A percentile compares a stretch with the other conserved stretches of the same genome.
Conservation (phyloP, 2,888 invertebrate species). For the Idaea dimidiata region DNA sequence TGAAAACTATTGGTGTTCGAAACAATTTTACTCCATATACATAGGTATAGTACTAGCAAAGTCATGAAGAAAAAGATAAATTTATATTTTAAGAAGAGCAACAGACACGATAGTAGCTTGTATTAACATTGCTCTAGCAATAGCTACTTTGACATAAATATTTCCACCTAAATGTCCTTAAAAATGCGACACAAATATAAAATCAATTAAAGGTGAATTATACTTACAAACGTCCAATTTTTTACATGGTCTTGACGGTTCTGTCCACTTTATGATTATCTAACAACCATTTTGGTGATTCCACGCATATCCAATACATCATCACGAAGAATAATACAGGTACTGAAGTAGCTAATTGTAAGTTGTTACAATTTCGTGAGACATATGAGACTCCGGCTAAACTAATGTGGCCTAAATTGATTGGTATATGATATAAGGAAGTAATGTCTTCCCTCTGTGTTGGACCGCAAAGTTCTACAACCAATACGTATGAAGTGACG, state of each 20-base stretch:
- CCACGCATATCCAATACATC: conserved; percentile 43
- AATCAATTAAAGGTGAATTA: not conserved
- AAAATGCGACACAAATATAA: too few species aligned
- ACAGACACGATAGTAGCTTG: too few species aligned
- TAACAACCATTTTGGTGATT: conserved; percentile 68
- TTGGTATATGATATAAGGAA: conserved; percentile 56
- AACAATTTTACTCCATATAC: too few species aligned
- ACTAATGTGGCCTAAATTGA: conserved; percentile 55
- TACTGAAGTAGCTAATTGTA: conserved; percentile 55
- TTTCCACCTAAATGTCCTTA: too few species aligned
- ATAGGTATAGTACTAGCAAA: too few species aligned
- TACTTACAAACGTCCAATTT: conserved; percentile 55
- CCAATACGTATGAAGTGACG: conserved; percentile 56
- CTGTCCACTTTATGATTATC: conserved; percentile 45
- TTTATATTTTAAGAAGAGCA: too few species aligned
- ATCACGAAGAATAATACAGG: conserved; percentile 47
- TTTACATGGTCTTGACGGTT: conserved; percentile 50
- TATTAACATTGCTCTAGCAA: too few species aligned
- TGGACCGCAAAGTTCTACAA: conserved; percentile 55
- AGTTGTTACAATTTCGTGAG: conserved; percentile 50
- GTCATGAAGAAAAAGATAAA: too few species aligned
- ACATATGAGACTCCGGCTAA: conserved; percentile 57
- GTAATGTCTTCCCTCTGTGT: conserved; percentile 53
- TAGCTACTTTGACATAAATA: too few species aligned
- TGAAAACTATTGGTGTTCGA: too few species aligned